Evolutionary conservation across 1,140 invertebrate genomes (phyloP), one percentile per base, ranked within the genome.

Genomic region (Drosophila oshimai): DNA sequence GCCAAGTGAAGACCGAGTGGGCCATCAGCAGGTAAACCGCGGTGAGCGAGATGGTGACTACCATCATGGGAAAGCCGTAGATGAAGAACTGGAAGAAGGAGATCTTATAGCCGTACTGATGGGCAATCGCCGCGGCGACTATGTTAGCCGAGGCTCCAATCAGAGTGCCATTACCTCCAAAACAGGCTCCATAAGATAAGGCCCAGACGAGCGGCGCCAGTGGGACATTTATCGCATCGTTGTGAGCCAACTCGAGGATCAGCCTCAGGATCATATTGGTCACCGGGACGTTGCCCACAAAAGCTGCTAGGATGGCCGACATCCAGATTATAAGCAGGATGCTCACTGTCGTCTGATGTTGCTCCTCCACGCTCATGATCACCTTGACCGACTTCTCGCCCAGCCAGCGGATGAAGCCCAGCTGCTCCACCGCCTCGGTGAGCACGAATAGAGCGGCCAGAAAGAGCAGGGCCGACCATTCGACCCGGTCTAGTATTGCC

Each of bases 201-300:
- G 95, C 93, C 93, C 95, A 95, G 22, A 96, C 90, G 2, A 96
- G 78, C 0, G 95, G 95, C 20, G 93, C 91, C 6, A 96, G 64
- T 0, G 95, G 94, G 6, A 96, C 73, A 9, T 91, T 65, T 1
- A 95, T 83, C 1, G 92, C 90, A 0, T 79, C 58, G 74, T 94
- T 93, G 13, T 93, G 88, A 0, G 93, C 91, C 12, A 96, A 58
- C 46, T 91, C 90, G 0, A 93, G 93, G 0, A 94, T 92, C 26
- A 96, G 93, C 37, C 94, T 92, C 5, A 96, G 91, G 95, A 96
- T 96, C 93, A 96, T 95, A 1, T 95, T 95, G 0, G 95, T 95
- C n/a, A 96, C 93, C 0, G 95, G 95, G 36, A 97, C 94, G 74
- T 96, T 96, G 75, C 96, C 95, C 2, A 96, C 93, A 62, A 96